Evolutionary conservation across 2,888 invertebrate genomes (phyloP).

Genomic region (Fragum fragum): DNA sequence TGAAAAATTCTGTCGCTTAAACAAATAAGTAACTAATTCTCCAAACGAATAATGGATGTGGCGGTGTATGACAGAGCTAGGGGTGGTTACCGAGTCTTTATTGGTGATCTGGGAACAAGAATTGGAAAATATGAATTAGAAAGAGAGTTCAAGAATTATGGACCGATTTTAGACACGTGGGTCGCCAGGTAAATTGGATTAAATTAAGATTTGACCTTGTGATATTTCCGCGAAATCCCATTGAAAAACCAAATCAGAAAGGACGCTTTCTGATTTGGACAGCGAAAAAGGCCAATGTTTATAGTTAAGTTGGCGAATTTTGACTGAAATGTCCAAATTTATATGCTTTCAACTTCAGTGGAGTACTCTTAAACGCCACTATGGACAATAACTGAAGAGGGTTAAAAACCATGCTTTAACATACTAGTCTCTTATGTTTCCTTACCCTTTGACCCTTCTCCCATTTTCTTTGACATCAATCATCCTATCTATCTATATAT

Average conservation of each 20-base stretch:
- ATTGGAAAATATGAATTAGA: slow-evolving; percentile 83
- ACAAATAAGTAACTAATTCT: slow-evolving; percentile 2
- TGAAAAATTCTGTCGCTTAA: slow-evolving; percentile 26
- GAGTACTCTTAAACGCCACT: too few species aligned
- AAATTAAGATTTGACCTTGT: background rate
- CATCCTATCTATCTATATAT: too few species aligned
- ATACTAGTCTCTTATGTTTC: too few species aligned
- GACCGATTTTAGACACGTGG: slow-evolving; percentile 84
- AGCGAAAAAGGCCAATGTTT: too few species aligned
- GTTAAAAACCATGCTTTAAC: too few species aligned
- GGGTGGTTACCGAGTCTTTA: slow-evolving; percentile 84
- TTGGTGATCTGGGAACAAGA: slow-evolving; percentile 83
- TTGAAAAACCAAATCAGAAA: background rate
- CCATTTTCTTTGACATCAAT: too few species aligned
- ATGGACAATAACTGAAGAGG: too few species aligned
- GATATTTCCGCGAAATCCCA: background rate
- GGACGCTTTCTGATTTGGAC: background rate
- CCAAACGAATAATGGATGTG: slow-evolving; percentile 44
- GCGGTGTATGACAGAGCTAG: slow-evolving; percentile 70
- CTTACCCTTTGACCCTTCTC: too few species aligned
- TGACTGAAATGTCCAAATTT: too few species aligned
- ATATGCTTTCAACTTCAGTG: too few species aligned
- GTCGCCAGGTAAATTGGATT: slow-evolving; percentile 79
- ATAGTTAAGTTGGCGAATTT: too few species aligned
- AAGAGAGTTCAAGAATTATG: slow-evolving; percentile 81